Evolutionary conservation across 2,797 vertebrate genomes (phyloP), one percentile per base, ranked within the genome.

Genomic region (Cirrhinus mrigala): DNA sequence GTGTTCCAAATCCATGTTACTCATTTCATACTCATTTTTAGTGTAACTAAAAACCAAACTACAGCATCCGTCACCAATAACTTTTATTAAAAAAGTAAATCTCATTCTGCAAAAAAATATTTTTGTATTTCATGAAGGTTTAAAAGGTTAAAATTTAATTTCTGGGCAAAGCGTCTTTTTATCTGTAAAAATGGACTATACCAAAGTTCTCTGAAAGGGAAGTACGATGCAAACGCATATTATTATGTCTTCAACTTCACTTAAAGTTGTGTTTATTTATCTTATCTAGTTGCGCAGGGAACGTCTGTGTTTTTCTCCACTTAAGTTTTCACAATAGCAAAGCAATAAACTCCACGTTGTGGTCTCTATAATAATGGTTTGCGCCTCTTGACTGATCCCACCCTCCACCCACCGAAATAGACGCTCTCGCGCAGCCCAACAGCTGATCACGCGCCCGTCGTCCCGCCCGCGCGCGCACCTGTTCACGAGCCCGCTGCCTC

Each of bases 371-470:
- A 52, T 40, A 74, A 80, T 16, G 46, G 44, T 71, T 52, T 9
- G 46, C 0, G 37, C 44, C 75, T 44, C 16, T 20, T n/a, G 83
- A 70, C 76, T 80, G 76, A 86, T 58, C 69, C 84, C 87, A 79
- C 70, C 86, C 76, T 86, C 89, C 79, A 88, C 87, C 87, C 91
- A 95, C 95, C 87, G 94, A 96, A 96, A 96, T 95, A 96, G 95
- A 93, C 89, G 70, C 73, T 56, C 68, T 88, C 56, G 79, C 77
- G 88, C 89, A 88, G 40, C 82, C 88, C 85, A 90, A 93, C 95
- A 95, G 92, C 95, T 95, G 94, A 89, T 87, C 87, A 90, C 89
- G 88, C 88, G 82, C 88, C 71, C 52, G 84, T 73, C 1, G 40
- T 64, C 73, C 60, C 58, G 71, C 71, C 66, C 48, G 71, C 0